phyloP scores from a whole-genome alignment of 2,797 vertebrate species.

The Anguilla megastoma region DNA sequence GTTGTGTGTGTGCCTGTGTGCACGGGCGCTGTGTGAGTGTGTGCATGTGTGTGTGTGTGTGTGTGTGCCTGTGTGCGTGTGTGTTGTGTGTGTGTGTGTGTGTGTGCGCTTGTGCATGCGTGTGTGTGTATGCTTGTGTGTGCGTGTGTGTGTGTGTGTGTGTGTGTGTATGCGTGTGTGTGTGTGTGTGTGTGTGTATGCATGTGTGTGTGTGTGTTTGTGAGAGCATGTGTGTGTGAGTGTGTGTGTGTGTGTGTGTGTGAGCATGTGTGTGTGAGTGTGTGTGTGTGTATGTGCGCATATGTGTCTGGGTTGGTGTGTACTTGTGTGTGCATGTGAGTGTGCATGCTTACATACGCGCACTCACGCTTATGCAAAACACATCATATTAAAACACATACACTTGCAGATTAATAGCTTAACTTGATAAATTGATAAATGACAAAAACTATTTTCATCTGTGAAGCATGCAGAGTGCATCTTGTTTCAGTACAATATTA shows the following conservation, averaged over 20 bases:
- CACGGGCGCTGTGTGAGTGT: too few relatives aligned
- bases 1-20: too few relatives aligned
- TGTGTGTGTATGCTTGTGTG: background rate
- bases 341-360: background rate
- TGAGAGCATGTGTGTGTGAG: too few relatives aligned
- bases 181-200: background rate
- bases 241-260: too few relatives aligned
- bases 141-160: too few relatives aligned
- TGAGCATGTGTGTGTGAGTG: too few relatives aligned
- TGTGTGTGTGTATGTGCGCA: too few relatives aligned
- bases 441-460: background rate
- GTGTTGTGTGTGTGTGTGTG: background rate
- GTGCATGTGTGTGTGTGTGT: too few relatives aligned
- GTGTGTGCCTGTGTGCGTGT: too few relatives aligned
- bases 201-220: too few relatives aligned
- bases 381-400: background rate
- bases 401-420: background rate
- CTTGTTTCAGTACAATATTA: background rate
- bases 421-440: background rate
- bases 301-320: too few relatives aligned
- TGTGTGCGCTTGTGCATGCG: background rate
- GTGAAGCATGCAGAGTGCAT: background rate
- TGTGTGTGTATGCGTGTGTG: background rate
- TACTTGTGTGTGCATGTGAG: background rate
- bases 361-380: background rate